Conservation (phyloP, 2,113 vertebrate species). For the Misgurnus anguillicaudatus region DNA sequence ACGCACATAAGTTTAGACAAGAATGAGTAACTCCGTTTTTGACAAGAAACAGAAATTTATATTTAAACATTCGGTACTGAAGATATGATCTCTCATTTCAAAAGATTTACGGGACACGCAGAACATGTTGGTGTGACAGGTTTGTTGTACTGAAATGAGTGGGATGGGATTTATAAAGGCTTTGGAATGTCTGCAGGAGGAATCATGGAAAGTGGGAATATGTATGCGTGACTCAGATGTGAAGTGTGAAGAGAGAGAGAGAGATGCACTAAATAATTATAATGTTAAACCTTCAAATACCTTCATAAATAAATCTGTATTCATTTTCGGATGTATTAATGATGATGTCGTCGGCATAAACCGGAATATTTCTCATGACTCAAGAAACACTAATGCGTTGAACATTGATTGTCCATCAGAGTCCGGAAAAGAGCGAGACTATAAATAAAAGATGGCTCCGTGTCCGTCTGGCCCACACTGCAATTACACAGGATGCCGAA, state of each 20-base stretch:
- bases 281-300: neutral
- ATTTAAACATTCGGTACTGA: neutral
- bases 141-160: neutral
- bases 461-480: slow-evolving; percentile 31
- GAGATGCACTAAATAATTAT: neutral
- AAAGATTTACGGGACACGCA: neutral
- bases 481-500: slow-evolving; percentile 47
- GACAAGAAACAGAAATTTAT: neutral
- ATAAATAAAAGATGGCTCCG: slow-evolving; percentile 57
- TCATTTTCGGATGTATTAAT: neutral
- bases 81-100: neutral
- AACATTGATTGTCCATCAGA: slow-evolving; percentile 51
- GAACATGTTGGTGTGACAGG: neutral
- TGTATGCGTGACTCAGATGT: neutral
- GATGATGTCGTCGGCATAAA: neutral
- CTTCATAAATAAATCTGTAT: slow-evolving; percentile 16
- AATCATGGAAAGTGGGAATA: neutral
- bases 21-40: neutral
- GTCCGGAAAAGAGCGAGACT: slow-evolving; percentile 47
- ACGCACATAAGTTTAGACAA: neutral
- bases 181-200: slow-evolving; percentile 8
- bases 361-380: slow-evolving; percentile 17
- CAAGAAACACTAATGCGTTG: slow-evolving; percentile 25
- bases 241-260: neutral
- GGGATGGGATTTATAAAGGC: neutral